Evolutionary conservation across 2,797 vertebrate species (phyloP).

Genomic region (Rhinogobio ventralis): DNA sequence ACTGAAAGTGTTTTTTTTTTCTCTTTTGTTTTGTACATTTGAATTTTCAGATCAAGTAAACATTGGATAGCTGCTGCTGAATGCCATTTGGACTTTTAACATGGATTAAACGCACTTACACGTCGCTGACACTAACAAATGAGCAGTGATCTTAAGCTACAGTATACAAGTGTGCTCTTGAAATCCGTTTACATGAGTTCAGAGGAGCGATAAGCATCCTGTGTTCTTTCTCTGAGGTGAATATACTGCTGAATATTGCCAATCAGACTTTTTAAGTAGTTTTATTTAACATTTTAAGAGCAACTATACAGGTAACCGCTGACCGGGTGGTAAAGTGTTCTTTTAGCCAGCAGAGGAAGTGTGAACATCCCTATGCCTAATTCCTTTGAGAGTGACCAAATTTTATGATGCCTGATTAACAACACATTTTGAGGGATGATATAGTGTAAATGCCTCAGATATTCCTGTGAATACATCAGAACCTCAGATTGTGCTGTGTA

Average conservation of each 20-base stretch:
- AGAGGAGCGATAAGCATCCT: conserved; percentile 15
- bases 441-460: conserved; percentile 1
- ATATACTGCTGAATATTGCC: conserved; percentile 43
- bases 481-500: conserved; percentile 54
- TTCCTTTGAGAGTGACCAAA: conserved; percentile 58
- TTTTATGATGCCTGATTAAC: conserved; percentile 31
- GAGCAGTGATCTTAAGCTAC: conserved; percentile 41
- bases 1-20: conserved; percentile 70
- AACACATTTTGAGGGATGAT: conserved; percentile 37
- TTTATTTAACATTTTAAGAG: conserved; percentile 46
- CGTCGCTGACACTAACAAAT: conserved; percentile 36
- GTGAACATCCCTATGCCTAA: conserved; percentile 41
- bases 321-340: conserved; percentile 22
- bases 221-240: conserved; percentile 41
- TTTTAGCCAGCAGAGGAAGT: conserved; percentile 26
- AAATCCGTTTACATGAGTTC: conserved; percentile 39
- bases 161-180: conserved; percentile 38
- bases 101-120: conserved; percentile 53
- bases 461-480: conserved; percentile 39
- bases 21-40: conserved; percentile 79
- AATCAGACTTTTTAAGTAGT: conserved; percentile 46
- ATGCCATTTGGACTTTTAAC: conserved; percentile 58
- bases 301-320: conserved; percentile 3
- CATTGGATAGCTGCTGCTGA: conserved; percentile 65
- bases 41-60: conserved; percentile 79